A percentile compares a stretch with the other conserved stretches of the same genome.
Conservation (phyloP, 2,113 vertebrate genomes). For the Salvelinus sp. region DNA sequence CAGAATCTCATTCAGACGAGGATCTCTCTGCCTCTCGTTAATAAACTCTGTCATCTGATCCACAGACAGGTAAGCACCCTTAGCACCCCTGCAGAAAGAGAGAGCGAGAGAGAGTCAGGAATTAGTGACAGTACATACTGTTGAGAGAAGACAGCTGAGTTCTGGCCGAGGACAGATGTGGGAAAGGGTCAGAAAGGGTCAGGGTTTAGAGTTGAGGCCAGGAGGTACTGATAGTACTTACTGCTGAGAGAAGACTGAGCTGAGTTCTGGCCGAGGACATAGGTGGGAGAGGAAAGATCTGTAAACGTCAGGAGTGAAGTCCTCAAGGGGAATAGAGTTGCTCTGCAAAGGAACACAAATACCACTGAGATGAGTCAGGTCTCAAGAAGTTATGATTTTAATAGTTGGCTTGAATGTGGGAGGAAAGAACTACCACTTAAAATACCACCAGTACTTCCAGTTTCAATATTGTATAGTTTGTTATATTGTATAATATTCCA, state of each 20-base stretch:
- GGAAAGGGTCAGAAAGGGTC: neutral
- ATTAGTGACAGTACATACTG: neutral
- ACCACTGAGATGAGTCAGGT: neutral
- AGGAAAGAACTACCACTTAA: too few relatives aligned
- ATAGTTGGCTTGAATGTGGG: too few relatives aligned
- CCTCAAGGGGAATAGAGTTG: constrained; percentile 91
- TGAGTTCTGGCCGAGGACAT: constrained; percentile 91
- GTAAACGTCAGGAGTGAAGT: constrained; percentile 91
- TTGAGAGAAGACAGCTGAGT: neutral
- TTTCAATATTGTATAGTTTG: too few relatives aligned
- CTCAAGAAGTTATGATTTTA: too few relatives aligned
- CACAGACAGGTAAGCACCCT: constrained; percentile 81
- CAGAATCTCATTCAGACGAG: constrained; percentile 93
- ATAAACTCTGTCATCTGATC: constrained; percentile 97
- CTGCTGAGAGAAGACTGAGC: constrained; percentile 89
- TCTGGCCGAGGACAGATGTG: neutral
- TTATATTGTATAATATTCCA: too few relatives aligned
- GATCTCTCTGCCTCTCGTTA: constrained; percentile 92
- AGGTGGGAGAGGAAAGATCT: constrained; percentile 87
- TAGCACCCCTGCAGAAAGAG: constrained; percentile 77
- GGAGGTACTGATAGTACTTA: constrained; percentile 69
- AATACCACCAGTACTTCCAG: too few relatives aligned
- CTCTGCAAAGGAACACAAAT: constrained; percentile 74
- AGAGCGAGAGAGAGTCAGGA: too few relatives aligned
- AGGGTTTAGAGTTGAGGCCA: neutral